These are phyloP conservation scores for Nyctibius grandis DNA, from an alignment of 2,797 vertebrate species.

Conservation along the genomic window DNA sequence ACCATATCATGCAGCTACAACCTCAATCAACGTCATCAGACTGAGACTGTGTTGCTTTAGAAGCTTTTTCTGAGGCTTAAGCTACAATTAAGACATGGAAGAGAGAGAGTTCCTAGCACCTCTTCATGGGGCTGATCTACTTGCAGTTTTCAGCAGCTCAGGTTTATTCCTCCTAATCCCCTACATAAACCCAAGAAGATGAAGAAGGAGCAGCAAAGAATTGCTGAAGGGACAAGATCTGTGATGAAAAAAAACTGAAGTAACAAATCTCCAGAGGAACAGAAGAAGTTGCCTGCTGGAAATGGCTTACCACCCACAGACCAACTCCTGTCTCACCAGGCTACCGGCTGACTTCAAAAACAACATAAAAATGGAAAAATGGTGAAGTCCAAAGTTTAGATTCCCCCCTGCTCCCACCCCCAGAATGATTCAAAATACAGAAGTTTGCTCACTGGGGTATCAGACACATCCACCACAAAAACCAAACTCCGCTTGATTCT, in stretches of 20 bases:
- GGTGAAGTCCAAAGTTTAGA: not conserved
- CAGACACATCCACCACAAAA: not conserved
- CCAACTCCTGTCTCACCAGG: not conserved
- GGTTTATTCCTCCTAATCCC: not conserved
- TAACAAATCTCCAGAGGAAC: not conserved
- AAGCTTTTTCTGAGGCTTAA: not conserved
- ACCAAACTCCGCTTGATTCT: not conserved
- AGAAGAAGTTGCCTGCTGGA: not conserved
- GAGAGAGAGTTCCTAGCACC: not conserved
- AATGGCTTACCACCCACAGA: not conserved
- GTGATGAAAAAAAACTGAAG: not conserved
- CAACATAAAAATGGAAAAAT: not conserved
- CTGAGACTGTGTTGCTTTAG: not conserved
- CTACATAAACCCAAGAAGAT: not conserved
- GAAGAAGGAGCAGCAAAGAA: not conserved
- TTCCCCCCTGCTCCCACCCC: no score
- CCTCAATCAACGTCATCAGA: not conserved
- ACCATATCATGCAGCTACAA: not conserved
- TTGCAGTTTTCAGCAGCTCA: not conserved
- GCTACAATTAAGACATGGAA: not conserved
- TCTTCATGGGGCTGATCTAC: not conserved
- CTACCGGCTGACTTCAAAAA: not conserved
- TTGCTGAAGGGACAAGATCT: not conserved
- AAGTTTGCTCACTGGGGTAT: not conserved
- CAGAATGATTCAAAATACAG: not conserved